These are phyloP conservation scores for Hippocampus mohnikei DNA, from an alignment of 2,113 vertebrate species.

Conservation along the genomic window DNA sequence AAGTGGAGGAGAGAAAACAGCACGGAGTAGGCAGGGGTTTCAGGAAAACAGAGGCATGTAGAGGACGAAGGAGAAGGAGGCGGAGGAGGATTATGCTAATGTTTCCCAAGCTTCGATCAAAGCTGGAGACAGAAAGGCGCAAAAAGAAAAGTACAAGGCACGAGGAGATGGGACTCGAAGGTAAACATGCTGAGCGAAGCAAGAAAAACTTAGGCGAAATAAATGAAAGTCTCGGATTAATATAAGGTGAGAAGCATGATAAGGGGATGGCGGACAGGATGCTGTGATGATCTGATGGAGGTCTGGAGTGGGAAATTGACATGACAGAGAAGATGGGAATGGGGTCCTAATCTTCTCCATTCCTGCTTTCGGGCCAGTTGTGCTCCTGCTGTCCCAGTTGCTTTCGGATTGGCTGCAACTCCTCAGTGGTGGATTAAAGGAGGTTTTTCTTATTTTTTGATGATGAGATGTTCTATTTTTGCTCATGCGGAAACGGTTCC, in stretches of 20 bases:
- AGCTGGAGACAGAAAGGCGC: constrained; percentile 13
- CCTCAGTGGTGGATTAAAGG: constrained; percentile 40
- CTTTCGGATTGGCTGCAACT: constrained; percentile 40
- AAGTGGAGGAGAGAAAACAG: constrained; percentile 30
- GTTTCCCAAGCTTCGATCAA: constrained; percentile 33
- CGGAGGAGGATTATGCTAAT: constrained; percentile 59
- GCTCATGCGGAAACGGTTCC: not conserved
- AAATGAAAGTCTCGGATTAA: constrained; percentile 44
- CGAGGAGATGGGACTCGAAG: constrained; percentile 17
- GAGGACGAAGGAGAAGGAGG: constrained; percentile 11
- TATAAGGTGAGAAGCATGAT: constrained; percentile 13
- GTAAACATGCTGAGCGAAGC: constrained; percentile 8
- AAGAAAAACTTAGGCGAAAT: constrained; percentile 30
- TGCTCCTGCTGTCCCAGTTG: constrained; percentile 33
- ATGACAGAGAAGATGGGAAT: constrained; percentile 28
- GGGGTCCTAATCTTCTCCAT: constrained; percentile 60
- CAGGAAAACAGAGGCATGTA: constrained; percentile 4
- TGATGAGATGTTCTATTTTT: constrained; percentile 17
- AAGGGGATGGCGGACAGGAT: constrained; percentile 18
- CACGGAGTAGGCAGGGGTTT: not conserved
- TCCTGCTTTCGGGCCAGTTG: constrained; percentile 42
- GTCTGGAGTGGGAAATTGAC: constrained; percentile 28
- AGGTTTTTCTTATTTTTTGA: constrained; percentile 3
- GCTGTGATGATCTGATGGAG: constrained; percentile 30
- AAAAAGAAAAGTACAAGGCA: constrained; percentile 1